Evolutionary conservation across 2,888 invertebrate genomes (phyloP), one percentile per base, ranked within the genome.

Genomic region (Thyatira batis): DNA sequence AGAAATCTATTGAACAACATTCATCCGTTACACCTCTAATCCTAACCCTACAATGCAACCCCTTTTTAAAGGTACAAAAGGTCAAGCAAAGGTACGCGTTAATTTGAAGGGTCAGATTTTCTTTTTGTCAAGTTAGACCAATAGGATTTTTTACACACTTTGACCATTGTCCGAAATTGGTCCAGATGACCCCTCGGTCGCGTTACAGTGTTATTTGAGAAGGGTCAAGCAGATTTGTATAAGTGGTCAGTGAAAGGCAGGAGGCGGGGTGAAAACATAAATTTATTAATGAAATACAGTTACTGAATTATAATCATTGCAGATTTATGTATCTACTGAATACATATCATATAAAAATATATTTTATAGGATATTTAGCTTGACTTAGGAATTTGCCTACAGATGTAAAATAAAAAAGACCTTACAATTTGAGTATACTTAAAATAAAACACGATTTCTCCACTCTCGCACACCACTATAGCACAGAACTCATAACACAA

Each of bases 101-200:
- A 81, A 85, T 82, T 83, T 67, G 57, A 76, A 74, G 85, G 89
- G 89, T 85, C 82, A 85, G 45, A 58, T 54, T 46, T 53, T 61
- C 21, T 72, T 73, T 80, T 88, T 87, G 79, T 81, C 28, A 67
- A 52, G 57, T 69, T 68, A 71, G 76, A 77, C 89, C 90, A 89
- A 89, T 89, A 77, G 74, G 68, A 66, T 81, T 86, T 85, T 86
- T 88, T 80, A 69, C 67, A 61, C 57, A 60, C 67, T 71, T 69
- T 76, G 60, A 80, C 80, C 78, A 80, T 87, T 88, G 84, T 85
- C 74, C 78, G 58, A 76, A 65, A 70, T 67, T 82, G 87, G 89
- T 87, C 88, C 87, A 87, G 85, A 83, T 87, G 89, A 91, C 90
- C 91, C 82, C 65, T 52, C 63, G 82, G 78, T 89, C 87, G 69